These are phyloP conservation scores for Tipula lateralis DNA, from an alignment of 2,888 invertebrate species.

Conservation along the genomic window DNA sequence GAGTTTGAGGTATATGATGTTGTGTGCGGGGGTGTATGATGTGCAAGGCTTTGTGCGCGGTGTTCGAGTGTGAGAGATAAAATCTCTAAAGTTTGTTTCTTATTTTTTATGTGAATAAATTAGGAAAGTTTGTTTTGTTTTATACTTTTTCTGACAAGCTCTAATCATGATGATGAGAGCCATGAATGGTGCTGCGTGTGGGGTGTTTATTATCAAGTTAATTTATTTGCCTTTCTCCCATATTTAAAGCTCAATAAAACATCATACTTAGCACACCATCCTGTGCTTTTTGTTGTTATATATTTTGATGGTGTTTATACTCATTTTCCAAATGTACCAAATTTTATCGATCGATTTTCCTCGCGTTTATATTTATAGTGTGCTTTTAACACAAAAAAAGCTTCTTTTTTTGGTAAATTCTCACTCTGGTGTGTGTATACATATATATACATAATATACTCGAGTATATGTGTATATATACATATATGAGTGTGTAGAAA, in stretches of 20 bases:
- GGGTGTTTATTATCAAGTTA: background rate
- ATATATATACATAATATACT: background rate
- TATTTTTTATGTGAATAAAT: background rate
- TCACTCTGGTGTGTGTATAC: background rate
- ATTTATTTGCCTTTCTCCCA: background rate
- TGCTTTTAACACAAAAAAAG: background rate
- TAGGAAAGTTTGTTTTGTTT: conserved; percentile 1
- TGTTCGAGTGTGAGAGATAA: background rate
- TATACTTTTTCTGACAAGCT: background rate
- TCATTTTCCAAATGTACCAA: background rate
- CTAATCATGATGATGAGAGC: conserved; percentile 1
- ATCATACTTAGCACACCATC: background rate
- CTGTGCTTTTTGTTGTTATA: background rate
- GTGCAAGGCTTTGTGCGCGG: background rate
- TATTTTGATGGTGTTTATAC: background rate
- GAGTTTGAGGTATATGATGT: background rate
- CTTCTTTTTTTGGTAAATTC: background rate
- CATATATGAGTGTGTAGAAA: background rate
- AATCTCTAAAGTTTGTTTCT: background rate
- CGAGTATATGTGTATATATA: background rate
- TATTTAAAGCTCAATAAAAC: background rate
- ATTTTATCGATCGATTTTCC: background rate
- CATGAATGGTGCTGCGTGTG: background rate
- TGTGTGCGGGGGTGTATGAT: background rate
- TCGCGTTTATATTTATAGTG: background rate